Percentiles rank a stretch among this genome's conserved stretches.
These are phyloP conservation scores for Sisor rabdophorus DNA, from an alignment of 2,113 vertebrate genomes.

Conservation along the genomic window DNA sequence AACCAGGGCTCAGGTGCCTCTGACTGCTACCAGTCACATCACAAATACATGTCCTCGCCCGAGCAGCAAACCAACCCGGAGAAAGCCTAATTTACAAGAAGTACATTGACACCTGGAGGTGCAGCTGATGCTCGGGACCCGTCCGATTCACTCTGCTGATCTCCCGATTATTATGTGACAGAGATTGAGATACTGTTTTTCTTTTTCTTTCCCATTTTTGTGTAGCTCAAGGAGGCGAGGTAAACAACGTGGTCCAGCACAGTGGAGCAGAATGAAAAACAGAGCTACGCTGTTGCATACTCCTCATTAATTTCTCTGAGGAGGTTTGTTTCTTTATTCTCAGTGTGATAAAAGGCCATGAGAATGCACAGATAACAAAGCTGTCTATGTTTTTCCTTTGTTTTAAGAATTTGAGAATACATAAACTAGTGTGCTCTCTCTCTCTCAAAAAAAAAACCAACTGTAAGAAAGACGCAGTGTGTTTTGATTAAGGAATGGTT, in stretches of 20 bases:
- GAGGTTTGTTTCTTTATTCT: conserved; percentile 8
- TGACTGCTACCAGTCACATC: conserved; percentile 35
- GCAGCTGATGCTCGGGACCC: conserved; percentile 23
- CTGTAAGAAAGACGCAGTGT: neutral
- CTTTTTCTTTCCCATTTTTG: conserved; percentile 3
- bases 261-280: conserved; percentile 4
- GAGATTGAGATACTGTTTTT: conserved; percentile 28
- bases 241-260: conserved; percentile 28
- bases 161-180: conserved; percentile 20
- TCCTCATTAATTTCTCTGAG: conserved; percentile 40
- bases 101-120: conserved; percentile 17
- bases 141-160: conserved; percentile 25
- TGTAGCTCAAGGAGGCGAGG: conserved; percentile 10
- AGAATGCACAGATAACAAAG: conserved; percentile 68
- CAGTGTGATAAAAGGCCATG: conserved; percentile 45
- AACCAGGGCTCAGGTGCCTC: conserved; percentile 42
- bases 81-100: conserved; percentile 45
- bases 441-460: neutral
- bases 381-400: conserved; percentile 64
- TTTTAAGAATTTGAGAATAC: conserved; percentile 14
- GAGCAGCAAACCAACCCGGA: conserved; percentile 25
- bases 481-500: neutral
- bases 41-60: conserved; percentile 27
- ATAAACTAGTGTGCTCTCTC: neutral
- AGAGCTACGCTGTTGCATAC: conserved; percentile 4